phyloP scores from a whole-genome alignment of 2,888 invertebrate genomes.

The Mycalesis mineus region DNA sequence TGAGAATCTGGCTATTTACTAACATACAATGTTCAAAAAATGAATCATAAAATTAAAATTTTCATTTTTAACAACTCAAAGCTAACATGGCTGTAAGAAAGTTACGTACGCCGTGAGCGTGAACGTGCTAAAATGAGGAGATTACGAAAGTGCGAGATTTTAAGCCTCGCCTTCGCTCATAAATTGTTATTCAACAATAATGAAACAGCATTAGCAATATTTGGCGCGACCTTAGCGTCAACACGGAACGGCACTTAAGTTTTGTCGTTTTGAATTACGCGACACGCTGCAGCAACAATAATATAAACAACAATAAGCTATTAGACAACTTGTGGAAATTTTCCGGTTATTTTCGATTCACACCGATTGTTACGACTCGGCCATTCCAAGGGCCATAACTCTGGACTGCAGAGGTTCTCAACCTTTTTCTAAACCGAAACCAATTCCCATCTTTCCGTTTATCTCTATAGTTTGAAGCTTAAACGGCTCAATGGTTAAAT shows the following conservation, averaged over 20 bases:
- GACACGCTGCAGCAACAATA: slow-evolving; percentile 39
- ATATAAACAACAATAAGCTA: slow-evolving; percentile 69
- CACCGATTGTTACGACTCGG: slow-evolving; percentile 64
- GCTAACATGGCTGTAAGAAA: neutral
- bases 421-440: too few species aligned
- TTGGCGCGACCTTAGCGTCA: slow-evolving; percentile 30
- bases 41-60: too few species aligned
- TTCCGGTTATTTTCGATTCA: slow-evolving; percentile 77
- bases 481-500: too few species aligned
- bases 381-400: slow-evolving; percentile 64
- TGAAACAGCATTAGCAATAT: slow-evolving; percentile 25
- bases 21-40: too few species aligned
- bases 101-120: neutral
- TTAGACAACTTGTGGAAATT: slow-evolving; percentile 75
- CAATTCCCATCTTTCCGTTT: too few species aligned
- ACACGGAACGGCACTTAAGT: slow-evolving; percentile 54
- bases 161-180: slow-evolving; percentile 8
- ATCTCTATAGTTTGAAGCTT: too few species aligned
- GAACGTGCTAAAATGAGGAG: slow-evolving; percentile 14
- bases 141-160: slow-evolving; percentile 18
- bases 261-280: slow-evolving; percentile 39
- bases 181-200: slow-evolving; percentile 17
- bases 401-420: slow-evolving; percentile 31
- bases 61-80: too few species aligned
- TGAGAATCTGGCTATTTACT: too few species aligned